Percentiles rank a stretch among this genome's conserved stretches.
phyloP scores from a whole-genome alignment of 2,113 vertebrate species.

The Cyanistes caeruleus region DNA sequence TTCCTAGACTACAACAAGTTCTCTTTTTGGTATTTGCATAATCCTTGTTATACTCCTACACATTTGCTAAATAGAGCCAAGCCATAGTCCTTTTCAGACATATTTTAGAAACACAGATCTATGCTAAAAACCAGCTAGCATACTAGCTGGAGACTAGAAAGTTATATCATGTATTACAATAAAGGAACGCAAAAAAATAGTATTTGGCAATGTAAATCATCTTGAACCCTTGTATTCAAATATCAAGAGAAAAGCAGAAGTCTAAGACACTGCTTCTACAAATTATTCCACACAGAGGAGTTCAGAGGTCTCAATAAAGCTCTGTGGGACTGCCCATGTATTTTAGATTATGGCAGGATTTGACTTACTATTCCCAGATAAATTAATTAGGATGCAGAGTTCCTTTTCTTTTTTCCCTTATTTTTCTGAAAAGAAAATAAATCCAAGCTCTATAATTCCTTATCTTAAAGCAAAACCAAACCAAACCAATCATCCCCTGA shows the following conservation, averaged over 20 bases:
- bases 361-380: neutral
- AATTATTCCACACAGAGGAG: neutral
- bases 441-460: neutral
- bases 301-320: neutral
- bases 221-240: neutral
- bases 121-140: neutral
- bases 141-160: neutral
- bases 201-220: neutral
- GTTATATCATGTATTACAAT: neutral
- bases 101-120: neutral
- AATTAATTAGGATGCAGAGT: neutral
- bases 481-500: neutral
- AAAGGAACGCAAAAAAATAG: neutral
- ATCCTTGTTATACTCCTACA: neutral
- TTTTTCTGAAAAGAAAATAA: neutral
- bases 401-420: neutral
- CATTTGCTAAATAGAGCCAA: neutral
- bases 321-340: neutral
- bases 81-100: neutral
- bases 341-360: rapidly evolving
- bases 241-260: neutral
- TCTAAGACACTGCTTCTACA: neutral
- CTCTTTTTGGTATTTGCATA: neutral
- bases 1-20: neutral
- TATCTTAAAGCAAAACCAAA: neutral